Conservation (phyloP, 2,113 vertebrate species). For the Prionailurus bengalensis region DNA sequence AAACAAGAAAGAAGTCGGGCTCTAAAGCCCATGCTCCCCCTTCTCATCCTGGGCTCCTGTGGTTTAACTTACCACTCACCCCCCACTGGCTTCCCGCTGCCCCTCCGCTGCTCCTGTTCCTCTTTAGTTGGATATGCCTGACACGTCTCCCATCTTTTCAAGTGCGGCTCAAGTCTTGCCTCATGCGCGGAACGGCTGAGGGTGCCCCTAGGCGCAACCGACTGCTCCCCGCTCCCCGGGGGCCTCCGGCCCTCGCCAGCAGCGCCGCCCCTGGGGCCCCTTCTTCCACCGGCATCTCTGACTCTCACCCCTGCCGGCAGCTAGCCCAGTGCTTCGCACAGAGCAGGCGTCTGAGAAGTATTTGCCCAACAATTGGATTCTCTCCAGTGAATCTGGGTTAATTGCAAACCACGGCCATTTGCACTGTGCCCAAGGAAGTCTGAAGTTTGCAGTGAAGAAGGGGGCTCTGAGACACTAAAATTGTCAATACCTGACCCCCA, state of each 20-base stretch:
- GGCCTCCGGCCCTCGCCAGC: not conserved
- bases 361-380: constrained; percentile 24
- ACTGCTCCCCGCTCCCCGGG: not conserved
- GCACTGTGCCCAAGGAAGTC: not conserved
- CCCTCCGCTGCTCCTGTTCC: not conserved
- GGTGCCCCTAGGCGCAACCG: not conserved
- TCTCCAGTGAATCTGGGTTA: constrained; percentile 30
- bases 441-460: not conserved
- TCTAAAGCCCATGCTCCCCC: not conserved
- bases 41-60: not conserved
- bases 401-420: not conserved
- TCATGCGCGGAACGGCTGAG: not conserved
- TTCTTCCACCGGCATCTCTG: not conserved
- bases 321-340: not conserved
- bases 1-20: not conserved
- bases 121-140: not conserved
- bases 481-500: not conserved
- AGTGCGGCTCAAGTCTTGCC: not conserved
- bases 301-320: not conserved
- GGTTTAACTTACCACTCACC: not conserved
- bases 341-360: not conserved
- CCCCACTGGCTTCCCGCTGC: not conserved
- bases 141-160: not conserved
- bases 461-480: not conserved
- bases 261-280: not conserved